Percentiles rank a stretch among this genome's conserved stretches.
These are phyloP conservation scores for Shinisaurus crocodilurus DNA, from an alignment of 2,113 vertebrate genomes.

Conservation along the genomic window DNA sequence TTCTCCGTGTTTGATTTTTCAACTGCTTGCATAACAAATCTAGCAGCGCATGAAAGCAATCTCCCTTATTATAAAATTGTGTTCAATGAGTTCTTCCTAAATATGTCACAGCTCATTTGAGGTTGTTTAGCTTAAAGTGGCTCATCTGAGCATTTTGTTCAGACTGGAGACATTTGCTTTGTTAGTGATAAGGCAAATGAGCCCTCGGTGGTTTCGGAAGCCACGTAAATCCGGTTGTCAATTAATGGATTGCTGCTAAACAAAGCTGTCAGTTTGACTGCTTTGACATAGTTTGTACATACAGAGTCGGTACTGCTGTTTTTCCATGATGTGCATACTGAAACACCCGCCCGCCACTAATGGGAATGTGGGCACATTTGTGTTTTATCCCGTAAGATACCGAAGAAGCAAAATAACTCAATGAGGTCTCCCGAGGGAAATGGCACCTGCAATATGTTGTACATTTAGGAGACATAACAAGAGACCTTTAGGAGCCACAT, in stretches of 20 bases:
- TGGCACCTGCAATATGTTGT: constrained; percentile 30
- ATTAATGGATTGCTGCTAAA: constrained; percentile 29
- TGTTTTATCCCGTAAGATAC: constrained; percentile 1
- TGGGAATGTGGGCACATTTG: background rate
- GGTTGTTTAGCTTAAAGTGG: constrained; percentile 37
- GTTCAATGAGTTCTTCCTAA: constrained; percentile 38
- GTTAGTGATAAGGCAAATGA: constrained; percentile 45
- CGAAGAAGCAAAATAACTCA: constrained; percentile 27
- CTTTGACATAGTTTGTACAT: constrained; percentile 30
- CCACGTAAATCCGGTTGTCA: constrained; percentile 38
- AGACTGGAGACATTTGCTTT: constrained; percentile 36
- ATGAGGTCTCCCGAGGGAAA: constrained; percentile 21
- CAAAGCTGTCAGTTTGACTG: constrained; percentile 21
- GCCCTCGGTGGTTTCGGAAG: constrained; percentile 32
- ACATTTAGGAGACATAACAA: constrained; percentile 35
- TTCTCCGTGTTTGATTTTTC: constrained; percentile 22
- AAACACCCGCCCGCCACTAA: background rate
- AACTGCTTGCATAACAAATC: constrained; percentile 29
- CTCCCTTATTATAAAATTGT: constrained; percentile 42
- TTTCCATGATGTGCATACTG: constrained; percentile 8
- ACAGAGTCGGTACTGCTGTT: background rate
- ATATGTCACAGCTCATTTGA: constrained; percentile 36
- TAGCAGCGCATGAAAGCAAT: constrained; percentile 22
- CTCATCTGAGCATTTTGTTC: constrained; percentile 33
- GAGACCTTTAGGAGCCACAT: constrained; percentile 30